Evolutionary conservation across 2,113 vertebrate species (phyloP).

Genomic region (Hyperopisus bebe): DNA sequence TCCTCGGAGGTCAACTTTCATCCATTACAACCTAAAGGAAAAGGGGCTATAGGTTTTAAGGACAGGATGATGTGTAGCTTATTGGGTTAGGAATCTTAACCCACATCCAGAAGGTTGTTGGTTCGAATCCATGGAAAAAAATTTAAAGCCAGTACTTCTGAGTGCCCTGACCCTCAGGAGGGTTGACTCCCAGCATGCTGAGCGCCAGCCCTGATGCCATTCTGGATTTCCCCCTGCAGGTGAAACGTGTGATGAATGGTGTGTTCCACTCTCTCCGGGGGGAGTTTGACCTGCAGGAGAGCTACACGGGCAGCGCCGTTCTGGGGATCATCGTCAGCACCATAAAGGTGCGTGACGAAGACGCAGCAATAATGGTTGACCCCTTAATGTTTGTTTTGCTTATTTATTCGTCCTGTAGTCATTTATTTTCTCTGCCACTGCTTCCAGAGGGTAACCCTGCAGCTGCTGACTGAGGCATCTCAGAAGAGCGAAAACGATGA

Average conservation of each 20-base stretch:
- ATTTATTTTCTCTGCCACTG: not conserved
- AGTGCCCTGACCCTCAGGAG: not conserved
- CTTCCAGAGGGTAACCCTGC: slow-evolving; percentile 77
- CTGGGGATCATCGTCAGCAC: slow-evolving; percentile 75
- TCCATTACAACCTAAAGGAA: not conserved
- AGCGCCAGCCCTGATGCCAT: not conserved
- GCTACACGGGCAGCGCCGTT: slow-evolving; percentile 73
- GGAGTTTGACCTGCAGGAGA: slow-evolving; percentile 79
- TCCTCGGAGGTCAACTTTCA: not conserved
- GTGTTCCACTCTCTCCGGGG: slow-evolving; percentile 84
- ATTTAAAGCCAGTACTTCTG: not conserved
- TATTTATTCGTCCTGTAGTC: not conserved
- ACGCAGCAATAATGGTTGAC: not conserved
- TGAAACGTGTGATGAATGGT: slow-evolving; percentile 93
- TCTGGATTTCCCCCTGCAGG: slow-evolving; percentile 52
- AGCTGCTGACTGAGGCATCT: slow-evolving; percentile 60
- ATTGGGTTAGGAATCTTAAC: not conserved
- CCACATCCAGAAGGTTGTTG: not conserved
- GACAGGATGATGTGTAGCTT: not conserved
- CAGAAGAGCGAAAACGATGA: slow-evolving; percentile 34
- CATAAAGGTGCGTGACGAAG: slow-evolving; percentile 72
- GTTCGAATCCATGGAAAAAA: not conserved
- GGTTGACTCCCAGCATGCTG: not conserved
- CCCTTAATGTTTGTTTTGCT: not conserved
- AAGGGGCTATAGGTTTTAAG: not conserved